Evolutionary conservation across 2,888 invertebrate species (phyloP), one percentile per base, ranked within the genome.

Genomic region (Amphimallon solstitiale): DNA sequence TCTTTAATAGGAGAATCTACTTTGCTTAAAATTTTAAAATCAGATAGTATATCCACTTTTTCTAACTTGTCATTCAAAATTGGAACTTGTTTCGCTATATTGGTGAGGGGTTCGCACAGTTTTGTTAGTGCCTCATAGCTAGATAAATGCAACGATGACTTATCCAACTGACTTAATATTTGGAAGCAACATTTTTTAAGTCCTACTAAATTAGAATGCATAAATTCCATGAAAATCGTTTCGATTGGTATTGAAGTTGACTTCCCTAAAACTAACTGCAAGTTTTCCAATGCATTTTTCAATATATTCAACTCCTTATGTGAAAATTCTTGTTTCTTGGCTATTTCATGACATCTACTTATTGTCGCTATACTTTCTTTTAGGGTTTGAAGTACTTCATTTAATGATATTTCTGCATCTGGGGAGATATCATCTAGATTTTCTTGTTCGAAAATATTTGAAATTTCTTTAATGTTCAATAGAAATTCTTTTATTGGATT

Each of bases 241-340:
- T 66, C 66, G 19, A 66, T n/a, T 6, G 63, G 63, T 6, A 67
- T 38, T 9, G 63, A 63, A 15, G 49, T 67, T n/a, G 63, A 46
- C 43, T 52, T 35, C n/a, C 29, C 54, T 21, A 63, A 21, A 10
- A n/a, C 17, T 15, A 9, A 6, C 17, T 51, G 19, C 12, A 49
- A 46, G 23, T 51, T 62, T 29, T 23, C 40, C 2, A 62, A 40
- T 2, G 46, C n/a, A 7, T 37, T 51, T 14, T 40, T 51, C 10
- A 62, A 23, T 21, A 35, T 17, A 10, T 29, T 21, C 35, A 62
- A 15, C 2, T 62, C 62, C 12, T 62, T 51, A 38, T 48, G 62
- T 5, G 35, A 40, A 5, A 62, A 46, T 21, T 40, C 38, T 17
- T 52, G 52, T 37, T 52, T 21, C 5, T 62, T 7, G 10, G 61